A percentile compares a stretch with the other conserved stretches of the same genome.
Conservation (phyloP, 2,797 vertebrate genomes). For the Cossypha niveicapilla region DNA sequence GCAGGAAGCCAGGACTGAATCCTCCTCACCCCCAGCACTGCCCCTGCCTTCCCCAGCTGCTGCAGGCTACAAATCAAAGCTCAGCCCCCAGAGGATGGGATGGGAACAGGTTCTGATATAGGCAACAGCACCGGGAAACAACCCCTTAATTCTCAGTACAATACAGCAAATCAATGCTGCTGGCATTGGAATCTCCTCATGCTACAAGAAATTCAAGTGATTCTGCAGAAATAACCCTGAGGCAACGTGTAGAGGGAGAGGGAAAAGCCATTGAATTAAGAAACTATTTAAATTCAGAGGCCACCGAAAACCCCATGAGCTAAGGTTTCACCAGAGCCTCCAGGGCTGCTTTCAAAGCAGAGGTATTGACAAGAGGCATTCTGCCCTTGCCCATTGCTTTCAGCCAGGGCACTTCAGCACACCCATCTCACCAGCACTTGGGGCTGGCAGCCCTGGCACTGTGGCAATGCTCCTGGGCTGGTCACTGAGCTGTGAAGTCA, state of each 20-base stretch:
- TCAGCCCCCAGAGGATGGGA: background rate
- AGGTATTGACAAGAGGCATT: background rate
- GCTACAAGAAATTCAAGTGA: background rate
- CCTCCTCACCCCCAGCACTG: background rate
- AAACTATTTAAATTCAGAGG: background rate
- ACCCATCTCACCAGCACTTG: fast-evolving
- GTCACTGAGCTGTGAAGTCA: background rate
- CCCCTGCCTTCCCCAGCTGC: background rate
- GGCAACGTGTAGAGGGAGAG: background rate
- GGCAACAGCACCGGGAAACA: background rate
- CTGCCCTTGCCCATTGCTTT: background rate
- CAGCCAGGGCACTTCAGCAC: background rate
- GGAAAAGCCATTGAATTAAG: background rate
- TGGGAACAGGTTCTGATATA: background rate
- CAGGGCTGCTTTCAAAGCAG: background rate
- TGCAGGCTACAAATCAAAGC: background rate
- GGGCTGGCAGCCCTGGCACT: background rate
- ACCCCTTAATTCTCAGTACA: background rate
- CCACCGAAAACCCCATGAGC: background rate
- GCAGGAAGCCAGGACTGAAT: background rate
- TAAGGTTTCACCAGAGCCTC: background rate
- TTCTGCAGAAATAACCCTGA: background rate
- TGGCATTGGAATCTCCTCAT: background rate
- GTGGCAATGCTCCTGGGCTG: fast-evolving
- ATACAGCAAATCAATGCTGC: background rate